phyloP scores from a whole-genome alignment of 2,888 invertebrate genomes.

The Pemphredon lugubris region DNA sequence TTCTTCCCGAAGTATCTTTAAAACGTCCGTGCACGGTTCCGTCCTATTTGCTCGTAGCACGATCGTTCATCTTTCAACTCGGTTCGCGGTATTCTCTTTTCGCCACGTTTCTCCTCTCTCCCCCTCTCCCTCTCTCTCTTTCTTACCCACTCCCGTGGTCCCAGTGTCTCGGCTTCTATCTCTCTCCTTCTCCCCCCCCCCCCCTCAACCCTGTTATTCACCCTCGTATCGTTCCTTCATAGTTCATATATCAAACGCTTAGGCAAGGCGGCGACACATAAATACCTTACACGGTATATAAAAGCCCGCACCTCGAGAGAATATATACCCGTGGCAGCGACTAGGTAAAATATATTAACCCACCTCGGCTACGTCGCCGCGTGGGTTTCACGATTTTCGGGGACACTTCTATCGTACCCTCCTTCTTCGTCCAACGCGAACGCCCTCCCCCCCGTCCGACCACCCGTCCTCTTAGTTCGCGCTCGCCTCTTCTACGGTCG shows the following conservation, averaged over 20 bases:
- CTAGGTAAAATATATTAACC: constrained; percentile 76
- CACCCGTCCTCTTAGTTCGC: constrained; percentile 36
- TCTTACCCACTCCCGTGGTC: neutral
- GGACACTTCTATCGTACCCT: constrained; percentile 58
- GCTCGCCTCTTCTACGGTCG: constrained; percentile 39
- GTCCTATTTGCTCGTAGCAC: constrained; percentile 11
- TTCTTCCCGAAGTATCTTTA: too few relatives aligned
- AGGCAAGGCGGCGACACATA: constrained; percentile 78
- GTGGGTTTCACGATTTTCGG: constrained; percentile 75
- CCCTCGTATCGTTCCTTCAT: constrained; percentile 60
- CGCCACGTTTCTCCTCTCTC: constrained; percentile 22
- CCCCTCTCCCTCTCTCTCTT: neutral
- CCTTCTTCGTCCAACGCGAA: constrained; percentile 13
- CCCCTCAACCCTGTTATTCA: constrained; percentile 5
- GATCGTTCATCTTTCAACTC: constrained; percentile 21
- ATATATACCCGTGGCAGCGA: constrained; percentile 51
- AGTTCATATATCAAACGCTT: constrained; percentile 79
- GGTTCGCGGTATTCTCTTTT: constrained; percentile 27
- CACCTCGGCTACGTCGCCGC: constrained; percentile 52
- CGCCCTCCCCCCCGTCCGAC: constrained; percentile 19
- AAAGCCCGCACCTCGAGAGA: constrained; percentile 61
- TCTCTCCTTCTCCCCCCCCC: constrained; percentile 26
- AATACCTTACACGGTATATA: constrained; percentile 76
- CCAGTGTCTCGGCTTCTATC: neutral
- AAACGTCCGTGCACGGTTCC: too few relatives aligned